These are phyloP conservation scores for Liodrosophila aerea DNA, from an alignment of 2,888 invertebrate genomes.

Conservation along the genomic window DNA sequence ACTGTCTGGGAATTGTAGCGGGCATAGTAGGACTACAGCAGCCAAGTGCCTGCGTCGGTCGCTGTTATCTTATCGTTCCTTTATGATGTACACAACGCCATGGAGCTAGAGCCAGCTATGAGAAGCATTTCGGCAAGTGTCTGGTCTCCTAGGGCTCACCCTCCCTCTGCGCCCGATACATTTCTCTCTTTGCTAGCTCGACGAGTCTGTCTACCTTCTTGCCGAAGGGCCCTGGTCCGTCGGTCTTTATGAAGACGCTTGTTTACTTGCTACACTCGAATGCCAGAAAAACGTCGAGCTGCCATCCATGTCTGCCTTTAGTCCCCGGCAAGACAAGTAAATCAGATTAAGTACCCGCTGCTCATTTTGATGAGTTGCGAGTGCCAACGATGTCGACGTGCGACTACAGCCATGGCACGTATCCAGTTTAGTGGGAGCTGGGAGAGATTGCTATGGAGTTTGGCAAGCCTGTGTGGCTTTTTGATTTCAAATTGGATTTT, in stretches of 20 bases:
- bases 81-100: slow-evolving; percentile 75
- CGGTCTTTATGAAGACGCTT: slow-evolving; percentile 75
- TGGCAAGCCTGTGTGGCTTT: slow-evolving; percentile 47
- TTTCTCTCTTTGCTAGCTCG: background rate
- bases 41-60: slow-evolving; percentile 57
- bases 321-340: slow-evolving; percentile 60
- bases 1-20: background rate
- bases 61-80: slow-evolving; percentile 72
- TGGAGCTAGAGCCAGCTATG: slow-evolving; percentile 55
- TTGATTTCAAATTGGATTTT: slow-evolving; percentile 69
- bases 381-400: slow-evolving; percentile 37
- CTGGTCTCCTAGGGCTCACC: slow-evolving; percentile 1
- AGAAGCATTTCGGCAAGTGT: slow-evolving; percentile 39
- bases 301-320: slow-evolving; percentile 13
- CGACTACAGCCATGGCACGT: slow-evolving; percentile 35
- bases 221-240: slow-evolving; percentile 37
- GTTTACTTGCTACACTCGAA: slow-evolving; percentile 65
- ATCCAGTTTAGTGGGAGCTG: slow-evolving; percentile 24
- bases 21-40: slow-evolving; percentile 26
- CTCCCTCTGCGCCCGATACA: background rate
- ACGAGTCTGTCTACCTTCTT: slow-evolving; percentile 11
- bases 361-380: slow-evolving; percentile 75
- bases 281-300: slow-evolving; percentile 26
- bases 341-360: slow-evolving; percentile 78
- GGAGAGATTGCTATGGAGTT: slow-evolving; percentile 1